Base-by-base conservation (phyloP, 1,140 invertebrate species). In the Himalopsyche phryganea region DNA sequence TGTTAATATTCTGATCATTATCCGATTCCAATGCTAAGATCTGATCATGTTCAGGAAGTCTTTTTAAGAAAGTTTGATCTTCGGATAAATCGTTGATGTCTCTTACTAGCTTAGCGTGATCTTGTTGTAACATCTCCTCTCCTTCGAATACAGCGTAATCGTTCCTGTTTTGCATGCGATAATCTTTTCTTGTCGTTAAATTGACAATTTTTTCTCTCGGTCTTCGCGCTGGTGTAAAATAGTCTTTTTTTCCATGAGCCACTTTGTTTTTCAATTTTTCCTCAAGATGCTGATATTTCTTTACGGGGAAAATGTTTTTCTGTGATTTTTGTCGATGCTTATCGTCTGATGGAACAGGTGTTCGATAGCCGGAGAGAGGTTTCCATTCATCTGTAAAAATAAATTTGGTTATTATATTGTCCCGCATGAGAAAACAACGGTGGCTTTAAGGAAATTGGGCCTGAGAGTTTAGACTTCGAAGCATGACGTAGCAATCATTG, bases 41-140 rank as follows among this genome's bases (percentile, higher is more conserved):
- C 23, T 28, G 23, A 28, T 28, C 23, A 9, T 28, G 23, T 28
- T 28, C 23, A 5, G 4, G 23, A 9, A 28, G 9, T 33, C 23
- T 57, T 15, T 5, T 20, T 45, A 14, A 28, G 7, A 15, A 28
- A 7, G 35, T 19, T n/a, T 18, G 35, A 15, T 15, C 41, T 14
- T 57, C 60, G 0, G 50, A 42, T 45, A 62, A 19, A 13, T n/a
- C 40, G 19, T 62, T 58, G 10, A 62, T 62, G 17, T 62, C 60
- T 13, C n/a, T 19, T 0, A 62, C 32, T 7, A 62, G 41, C 28
- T 58, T 53, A n/a, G 54, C 50, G 46, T 62, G 60, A 7, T 62
- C 54, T n/a, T 28, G 15, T 23, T 57, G 35, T 4, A 61, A 9
- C 4, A 35, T 44, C 1, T 42, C 17, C 6, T 23, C 13, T 1